Conservation (phyloP, 2,888 invertebrate species). For the Callinectes sapidus region DNA sequence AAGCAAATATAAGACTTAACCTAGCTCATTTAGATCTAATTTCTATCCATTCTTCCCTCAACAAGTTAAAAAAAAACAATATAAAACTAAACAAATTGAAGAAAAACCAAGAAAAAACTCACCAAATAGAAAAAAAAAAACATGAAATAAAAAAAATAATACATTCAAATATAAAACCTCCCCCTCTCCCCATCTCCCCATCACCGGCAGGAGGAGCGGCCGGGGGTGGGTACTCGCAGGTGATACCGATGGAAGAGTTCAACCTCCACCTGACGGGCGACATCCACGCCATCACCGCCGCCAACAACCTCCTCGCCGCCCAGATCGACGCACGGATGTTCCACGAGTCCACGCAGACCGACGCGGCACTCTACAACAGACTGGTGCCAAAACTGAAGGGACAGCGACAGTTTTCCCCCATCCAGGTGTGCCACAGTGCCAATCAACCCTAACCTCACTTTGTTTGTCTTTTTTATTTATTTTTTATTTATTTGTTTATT, state of each 20-base stretch:
- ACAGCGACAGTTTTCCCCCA: slow-evolving; percentile 87
- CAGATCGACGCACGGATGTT: slow-evolving; percentile 97
- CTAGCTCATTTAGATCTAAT: too few relatives aligned
- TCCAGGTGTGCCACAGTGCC: slow-evolving; percentile 80
- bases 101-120: too few relatives aligned
- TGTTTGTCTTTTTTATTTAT: too few relatives aligned
- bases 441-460: too few relatives aligned
- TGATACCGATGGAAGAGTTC: slow-evolving; percentile 99
- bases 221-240: slow-evolving; percentile 95
- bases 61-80: too few relatives aligned
- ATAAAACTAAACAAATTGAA: too few relatives aligned
- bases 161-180: too few relatives aligned
- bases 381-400: slow-evolving; percentile 91
- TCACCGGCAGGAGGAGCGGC: slow-evolving; percentile 88
- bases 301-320: slow-evolving; percentile 97
- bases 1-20: too few relatives aligned
- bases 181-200: neutral
- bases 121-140: too few relatives aligned
- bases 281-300: slow-evolving; percentile 98
- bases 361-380: slow-evolving; percentile 89
- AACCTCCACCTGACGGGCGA: slow-evolving; percentile 98
- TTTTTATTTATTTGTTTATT: too few relatives aligned
- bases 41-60: too few relatives aligned
- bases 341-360: slow-evolving; percentile 95
- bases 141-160: too few relatives aligned